Base-by-base conservation (phyloP, 2,888 invertebrate genomes). In the Drosophila sordidapex region DNA sequence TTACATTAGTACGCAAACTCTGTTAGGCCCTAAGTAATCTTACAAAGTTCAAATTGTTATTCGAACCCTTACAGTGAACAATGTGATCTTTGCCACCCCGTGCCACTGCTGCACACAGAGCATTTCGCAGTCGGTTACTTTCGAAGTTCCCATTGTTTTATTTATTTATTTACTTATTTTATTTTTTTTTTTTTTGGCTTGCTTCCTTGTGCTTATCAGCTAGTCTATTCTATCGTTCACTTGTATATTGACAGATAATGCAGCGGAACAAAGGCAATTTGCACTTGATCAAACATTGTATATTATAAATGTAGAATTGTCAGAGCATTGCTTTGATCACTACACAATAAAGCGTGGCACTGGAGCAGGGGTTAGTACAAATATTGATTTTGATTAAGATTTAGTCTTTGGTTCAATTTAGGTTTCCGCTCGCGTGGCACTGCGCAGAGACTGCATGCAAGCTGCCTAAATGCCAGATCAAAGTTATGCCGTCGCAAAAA, bases 251-350 rank as follows among this genome's bases (percentile, higher is more conserved):
- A 87, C 72, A 74, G 77, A 70, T 64, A 73, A 75, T 79, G 59
- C 79, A 74, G 29, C 70, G 82, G 62, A 73, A 83, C 81, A 83
- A 90, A 81, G 87, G 29, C 83, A 70, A 70, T 76, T 72, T 59
- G 56, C 56, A 75, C 67, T 85, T 88, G 80, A 69, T 74, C 62
- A 77, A 83, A 83, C 72, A 76, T 57, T 52, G 33, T 53, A 54
- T 59, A 53, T 52, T 57, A 62, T 53, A 56, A 65, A 38, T 67
- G 62, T 48, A 63, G 21, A 51, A 63, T 63, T 29, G 40, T 5
- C 38, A 18, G 4, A 71, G 29, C 27, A 62, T 68, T 52, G 40
- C 29, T 58, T 63, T 70, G 13, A 25, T 27, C 31, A 38, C 13
- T 33, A 18, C 8, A 25, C 21, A 25, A 21, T 25, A 46, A 46